A percentile compares a stretch with the other conserved stretches of the same genome.
phyloP scores from a whole-genome alignment of 2,888 invertebrate species.

The Oxyscelio sp. region DNA sequence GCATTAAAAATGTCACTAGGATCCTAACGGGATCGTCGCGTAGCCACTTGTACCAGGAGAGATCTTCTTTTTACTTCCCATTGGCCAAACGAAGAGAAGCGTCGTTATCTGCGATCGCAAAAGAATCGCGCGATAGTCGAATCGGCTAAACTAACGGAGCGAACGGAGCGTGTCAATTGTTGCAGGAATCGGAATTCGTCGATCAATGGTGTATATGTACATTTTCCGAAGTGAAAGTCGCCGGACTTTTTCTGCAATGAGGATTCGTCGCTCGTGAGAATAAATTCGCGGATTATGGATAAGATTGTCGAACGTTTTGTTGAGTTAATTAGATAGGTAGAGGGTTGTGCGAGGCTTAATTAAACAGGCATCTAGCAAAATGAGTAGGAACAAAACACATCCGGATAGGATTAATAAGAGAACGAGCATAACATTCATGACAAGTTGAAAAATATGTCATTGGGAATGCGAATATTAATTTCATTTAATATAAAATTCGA shows the following conservation, averaged over 20 bases:
- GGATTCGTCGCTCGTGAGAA: slow-evolving; percentile 67
- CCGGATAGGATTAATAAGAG: too few relatives aligned
- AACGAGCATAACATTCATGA: too few relatives aligned
- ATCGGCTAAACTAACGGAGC: slow-evolving; percentile 81
- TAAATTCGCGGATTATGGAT: slow-evolving; percentile 61
- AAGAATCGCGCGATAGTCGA: slow-evolving; percentile 80
- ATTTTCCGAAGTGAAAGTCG: slow-evolving; percentile 64
- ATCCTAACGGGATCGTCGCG: slow-evolving; percentile 33
- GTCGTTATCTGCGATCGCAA: slow-evolving; percentile 84
- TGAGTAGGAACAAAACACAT: too few relatives aligned
- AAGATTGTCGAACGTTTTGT: slow-evolving; percentile 34
- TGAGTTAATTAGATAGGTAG: slow-evolving; percentile 52
- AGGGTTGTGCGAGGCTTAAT: too few relatives aligned
- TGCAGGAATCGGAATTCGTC: slow-evolving; percentile 75
- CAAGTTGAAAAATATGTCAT: too few relatives aligned
- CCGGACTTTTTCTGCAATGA: slow-evolving; percentile 5
- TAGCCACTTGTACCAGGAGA: neutral
- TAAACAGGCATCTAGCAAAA: too few relatives aligned
- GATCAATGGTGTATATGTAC: slow-evolving; percentile 75
- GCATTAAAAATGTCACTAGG: slow-evolving; percentile 41
- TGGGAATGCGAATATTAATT: too few relatives aligned
- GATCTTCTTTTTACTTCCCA: slow-evolving; percentile 75
- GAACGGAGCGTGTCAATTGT: slow-evolving; percentile 81
- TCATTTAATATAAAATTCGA: too few relatives aligned
- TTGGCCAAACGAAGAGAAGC: slow-evolving; percentile 80